Base-by-base conservation (phyloP, 2,797 vertebrate species). In the Myotis daubentonii region DNA sequence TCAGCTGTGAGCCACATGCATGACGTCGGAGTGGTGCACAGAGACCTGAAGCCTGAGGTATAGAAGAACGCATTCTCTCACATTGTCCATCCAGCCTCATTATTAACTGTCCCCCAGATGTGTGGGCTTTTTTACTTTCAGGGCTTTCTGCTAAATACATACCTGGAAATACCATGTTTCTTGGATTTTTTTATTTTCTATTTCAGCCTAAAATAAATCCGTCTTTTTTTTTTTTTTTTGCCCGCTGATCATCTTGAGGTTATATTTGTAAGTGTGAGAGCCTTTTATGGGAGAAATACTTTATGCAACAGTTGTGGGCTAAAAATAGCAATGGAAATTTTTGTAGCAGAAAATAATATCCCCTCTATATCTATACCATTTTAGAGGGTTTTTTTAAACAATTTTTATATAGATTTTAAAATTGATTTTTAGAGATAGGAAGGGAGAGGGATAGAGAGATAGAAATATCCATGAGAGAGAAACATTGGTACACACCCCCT, bases 1-100 rank as follows among this genome's bases (percentile, higher is more conserved):
- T 99, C 99, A 0, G 99, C 99, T 0, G 99, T 99, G 94, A 99
- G 99, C 98, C 99, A 99, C 98, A 99, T 99, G 99, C 99, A 99
- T 0, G 99, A 99, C 30, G 99, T 99, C 0, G 99, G 99, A 44
- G 99, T 99, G 83, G 99, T 99, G 94, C 99, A 99, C 71, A 98
- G 99, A 89, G 99, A 99, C 96, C 98, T 99, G 91, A 99, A 99
- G 97, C 99, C 99, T 2, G 99, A 99, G 99, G 99, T 99, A 99
- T 7, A 60, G 19, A 74, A 6, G n/a, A 23, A 1, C 71, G 68
- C 78, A 0, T 5, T 66, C 79, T 4, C 36, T 8, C 82, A 0
- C 1, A 0, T 0, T 2, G 0, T 2, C 38, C 23, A 0, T 38
- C 70, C 28, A 8, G 33, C 57, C 11, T n/a, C 28, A 6, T 47